Evolutionary conservation across 2,888 invertebrate genomes (phyloP).

Genomic region (Lydus trimaculatus): DNA sequence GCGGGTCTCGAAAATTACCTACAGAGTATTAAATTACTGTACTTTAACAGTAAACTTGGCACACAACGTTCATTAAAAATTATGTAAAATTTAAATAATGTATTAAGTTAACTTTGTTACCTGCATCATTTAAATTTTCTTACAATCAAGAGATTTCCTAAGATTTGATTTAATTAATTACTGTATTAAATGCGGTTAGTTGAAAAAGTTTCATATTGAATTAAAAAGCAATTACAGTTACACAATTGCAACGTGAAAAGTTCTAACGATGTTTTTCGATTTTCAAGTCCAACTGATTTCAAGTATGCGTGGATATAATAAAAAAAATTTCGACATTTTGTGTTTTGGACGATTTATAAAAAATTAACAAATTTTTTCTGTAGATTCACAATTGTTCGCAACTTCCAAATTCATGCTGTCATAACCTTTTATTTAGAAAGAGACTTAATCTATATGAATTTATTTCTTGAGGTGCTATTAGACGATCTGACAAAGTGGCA

Average conservation of each 20-base stretch:
- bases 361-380: neutral
- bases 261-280: neutral
- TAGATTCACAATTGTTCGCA: too few species aligned
- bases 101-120: neutral
- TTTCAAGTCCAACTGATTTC: neutral
- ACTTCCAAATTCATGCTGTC: too few species aligned
- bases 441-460: too few species aligned
- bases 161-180: neutral
- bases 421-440: too few species aligned
- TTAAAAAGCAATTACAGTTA: neutral
- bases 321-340: neutral
- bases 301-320: neutral
- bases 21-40: neutral
- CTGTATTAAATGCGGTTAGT: neutral
- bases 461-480: too few species aligned
- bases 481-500: too few species aligned
- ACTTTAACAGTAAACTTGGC: neutral
- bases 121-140: neutral
- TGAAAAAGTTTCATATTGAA: neutral
- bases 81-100: neutral
- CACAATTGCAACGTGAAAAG: neutral
- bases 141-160: neutral
- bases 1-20: neutral
- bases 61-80: neutral
- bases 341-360: neutral